These are phyloP conservation scores for Cecropterus lyciades DNA, from an alignment of 1,140 invertebrate species.

Conservation along the genomic window DNA sequence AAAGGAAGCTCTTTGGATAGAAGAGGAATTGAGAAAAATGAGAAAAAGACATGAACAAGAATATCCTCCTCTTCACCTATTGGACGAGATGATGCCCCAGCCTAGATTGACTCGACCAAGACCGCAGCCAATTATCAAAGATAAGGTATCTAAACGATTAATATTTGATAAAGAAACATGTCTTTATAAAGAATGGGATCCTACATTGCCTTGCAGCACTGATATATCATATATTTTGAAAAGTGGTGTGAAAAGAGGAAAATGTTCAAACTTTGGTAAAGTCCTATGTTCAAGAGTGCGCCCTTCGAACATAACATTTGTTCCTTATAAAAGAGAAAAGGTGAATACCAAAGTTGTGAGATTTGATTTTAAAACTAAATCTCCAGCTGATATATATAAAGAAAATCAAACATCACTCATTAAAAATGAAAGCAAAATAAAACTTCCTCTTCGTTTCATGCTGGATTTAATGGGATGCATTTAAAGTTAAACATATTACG, in stretches of 20 bases:
- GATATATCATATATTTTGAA: constrained; percentile 66
- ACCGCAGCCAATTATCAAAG: constrained; percentile 39
- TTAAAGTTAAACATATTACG: too few relatives aligned
- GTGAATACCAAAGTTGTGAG: too few relatives aligned
- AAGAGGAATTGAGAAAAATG: constrained; percentile 1
- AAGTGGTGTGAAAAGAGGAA: constrained; percentile 45
- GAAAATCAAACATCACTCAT: too few relatives aligned
- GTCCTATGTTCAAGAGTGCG: constrained; percentile 53
- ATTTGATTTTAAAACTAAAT: too few relatives aligned
- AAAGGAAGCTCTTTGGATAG: constrained; percentile 45
- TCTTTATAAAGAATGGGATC: too few relatives aligned
- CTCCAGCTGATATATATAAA: too few relatives aligned
- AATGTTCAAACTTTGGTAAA: constrained; percentile 68
- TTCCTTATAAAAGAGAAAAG: too few relatives aligned
- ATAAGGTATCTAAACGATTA: neutral
- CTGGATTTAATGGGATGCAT: too few relatives aligned
- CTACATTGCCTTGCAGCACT: constrained; percentile 50
- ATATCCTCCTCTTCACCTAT: constrained; percentile 53
- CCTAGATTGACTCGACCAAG: neutral
- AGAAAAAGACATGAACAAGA: constrained; percentile 37
- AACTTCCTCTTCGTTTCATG: too few relatives aligned
- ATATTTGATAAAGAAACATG: neutral
- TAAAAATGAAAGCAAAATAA: too few relatives aligned
- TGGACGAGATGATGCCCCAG: constrained; percentile 50
- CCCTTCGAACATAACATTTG: constrained; percentile 27